Percentiles rank a stretch among this genome's conserved stretches.
These are phyloP conservation scores for Nudaria mundana DNA, from an alignment of 2,888 invertebrate species.

Conservation along the genomic window DNA sequence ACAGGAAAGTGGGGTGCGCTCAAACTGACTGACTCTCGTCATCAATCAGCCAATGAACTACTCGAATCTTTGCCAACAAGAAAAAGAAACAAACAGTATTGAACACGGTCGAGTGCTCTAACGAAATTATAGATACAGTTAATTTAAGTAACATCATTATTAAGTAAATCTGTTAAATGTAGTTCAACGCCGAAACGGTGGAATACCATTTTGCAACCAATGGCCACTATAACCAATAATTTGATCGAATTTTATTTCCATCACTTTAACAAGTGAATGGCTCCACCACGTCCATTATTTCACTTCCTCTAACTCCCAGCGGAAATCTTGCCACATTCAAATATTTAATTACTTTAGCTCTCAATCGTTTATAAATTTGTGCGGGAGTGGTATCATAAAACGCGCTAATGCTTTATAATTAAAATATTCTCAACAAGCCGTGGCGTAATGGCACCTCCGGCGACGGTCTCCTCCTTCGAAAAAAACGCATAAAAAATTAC, in stretches of 20 bases:
- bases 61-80: neutral
- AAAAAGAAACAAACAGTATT: slow-evolving; percentile 38
- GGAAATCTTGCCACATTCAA: slow-evolving; percentile 80
- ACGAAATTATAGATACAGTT: slow-evolving; percentile 14
- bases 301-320: slow-evolving; percentile 61
- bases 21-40: slow-evolving; percentile 40
- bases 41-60: slow-evolving; percentile 53
- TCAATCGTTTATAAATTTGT: slow-evolving; percentile 78
- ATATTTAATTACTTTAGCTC: slow-evolving; percentile 80
- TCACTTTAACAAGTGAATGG: slow-evolving; percentile 68
- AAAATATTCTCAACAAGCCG: slow-evolving; percentile 83
- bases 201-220: slow-evolving; percentile 52
- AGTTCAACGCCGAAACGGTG: slow-evolving; percentile 47
- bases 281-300: slow-evolving; percentile 66
- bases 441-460: slow-evolving; percentile 81
- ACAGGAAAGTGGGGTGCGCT: slow-evolving; percentile 33
- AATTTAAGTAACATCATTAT: too few relatives aligned
- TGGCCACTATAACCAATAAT: slow-evolving; percentile 77
- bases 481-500: slow-evolving; percentile 83
- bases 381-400: slow-evolving; percentile 80
- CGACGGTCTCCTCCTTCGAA: slow-evolving; percentile 73
- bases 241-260: slow-evolving; percentile 78
- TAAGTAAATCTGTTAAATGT: slow-evolving; percentile 17
- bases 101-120: slow-evolving; percentile 18
- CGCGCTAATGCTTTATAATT: slow-evolving; percentile 82